Evolutionary conservation across 92 coral and sea anemone species (phyloP).

Genomic region (Blastomussa wellsi): DNA sequence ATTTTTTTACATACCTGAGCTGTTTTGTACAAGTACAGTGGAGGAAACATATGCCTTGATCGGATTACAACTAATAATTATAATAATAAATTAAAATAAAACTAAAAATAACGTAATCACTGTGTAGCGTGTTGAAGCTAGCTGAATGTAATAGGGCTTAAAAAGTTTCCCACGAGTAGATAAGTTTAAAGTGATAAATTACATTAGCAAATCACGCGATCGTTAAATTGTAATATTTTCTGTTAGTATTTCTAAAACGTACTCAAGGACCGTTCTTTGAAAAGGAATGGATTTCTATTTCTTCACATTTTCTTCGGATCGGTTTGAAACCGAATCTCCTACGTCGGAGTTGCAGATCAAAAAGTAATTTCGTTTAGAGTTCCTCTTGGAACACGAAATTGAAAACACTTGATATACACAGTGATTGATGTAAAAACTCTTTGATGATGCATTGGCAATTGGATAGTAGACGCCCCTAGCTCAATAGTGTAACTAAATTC

Average conservation of each 20-base stretch:
- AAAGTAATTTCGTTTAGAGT: neutral
- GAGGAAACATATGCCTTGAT: neutral
- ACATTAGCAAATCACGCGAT: neutral
- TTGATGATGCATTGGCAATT: neutral
- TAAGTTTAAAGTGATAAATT: neutral
- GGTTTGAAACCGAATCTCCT: neutral
- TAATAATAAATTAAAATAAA: neutral
- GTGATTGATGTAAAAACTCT: neutral
- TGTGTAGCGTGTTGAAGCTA: neutral
- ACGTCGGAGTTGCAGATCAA: neutral
- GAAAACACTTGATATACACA: neutral
- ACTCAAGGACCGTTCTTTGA: neutral
- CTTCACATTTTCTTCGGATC: neutral
- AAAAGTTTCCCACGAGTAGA: neutral
- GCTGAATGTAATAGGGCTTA: neutral
- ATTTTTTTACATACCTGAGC: neutral
- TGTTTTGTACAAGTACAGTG: neutral
- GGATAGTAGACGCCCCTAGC: neutral
- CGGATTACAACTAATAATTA: neutral
- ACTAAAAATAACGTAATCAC: conserved; percentile 7
- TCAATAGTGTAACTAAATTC: conserved; percentile 12
- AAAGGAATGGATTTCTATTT: neutral
- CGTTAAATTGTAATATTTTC: neutral
- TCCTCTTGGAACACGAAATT: neutral
- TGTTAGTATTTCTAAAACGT: neutral